Base-by-base conservation (phyloP, 2,888 invertebrate species). In the Isoperla grammatica region DNA sequence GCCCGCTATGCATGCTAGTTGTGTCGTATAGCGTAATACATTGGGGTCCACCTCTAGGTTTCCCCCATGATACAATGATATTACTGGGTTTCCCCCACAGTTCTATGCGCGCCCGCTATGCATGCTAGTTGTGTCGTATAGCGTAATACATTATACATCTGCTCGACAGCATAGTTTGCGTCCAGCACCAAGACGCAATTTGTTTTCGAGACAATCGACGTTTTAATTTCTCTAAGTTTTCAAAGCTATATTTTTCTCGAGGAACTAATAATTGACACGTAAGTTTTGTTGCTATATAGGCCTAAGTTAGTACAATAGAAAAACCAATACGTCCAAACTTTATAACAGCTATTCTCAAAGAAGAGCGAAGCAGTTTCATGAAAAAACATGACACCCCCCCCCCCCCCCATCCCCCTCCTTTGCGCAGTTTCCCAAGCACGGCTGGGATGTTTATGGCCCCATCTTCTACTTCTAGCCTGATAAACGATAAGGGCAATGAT, bases 401-500 rank as follows among this genome's bases (percentile, higher is more conserved):
- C 37, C 37, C 11, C 42, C 42, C 42, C 42, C 42, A 4, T 12
- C 12, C 12, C 12, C 42, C 42, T 6, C 15, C 15, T 4, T 12
- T 3, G 19, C 4, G 20, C 12, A 19, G 46, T 20, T 46, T 46
- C 22, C 1, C 19, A 13, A 49, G 49, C 8, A 35, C 23, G 23
- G 29, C 13, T 23, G 1, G 2, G 15, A n/a, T 29, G 29, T 54
- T 59, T 59, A 59, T 59, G 42, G 54, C 45, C 49, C 46, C 54
- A 59, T 55, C 54, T 54, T 54, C 45, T 53, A 49, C 49, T 23
- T 22, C 20, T 29, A n/a, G 29, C 49, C 29, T 59, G 59, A 59
- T 54, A 59, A 59, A 59, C 54, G 54, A 54, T 54, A 59, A 37
- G 42, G 35, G 35, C 35, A 45, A 56, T 56, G 40, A 23, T 42